Evolutionary conservation across 2,888 invertebrate species (phyloP), one percentile per base, ranked within the genome.

Genomic region (Odontocolon sp.): DNA sequence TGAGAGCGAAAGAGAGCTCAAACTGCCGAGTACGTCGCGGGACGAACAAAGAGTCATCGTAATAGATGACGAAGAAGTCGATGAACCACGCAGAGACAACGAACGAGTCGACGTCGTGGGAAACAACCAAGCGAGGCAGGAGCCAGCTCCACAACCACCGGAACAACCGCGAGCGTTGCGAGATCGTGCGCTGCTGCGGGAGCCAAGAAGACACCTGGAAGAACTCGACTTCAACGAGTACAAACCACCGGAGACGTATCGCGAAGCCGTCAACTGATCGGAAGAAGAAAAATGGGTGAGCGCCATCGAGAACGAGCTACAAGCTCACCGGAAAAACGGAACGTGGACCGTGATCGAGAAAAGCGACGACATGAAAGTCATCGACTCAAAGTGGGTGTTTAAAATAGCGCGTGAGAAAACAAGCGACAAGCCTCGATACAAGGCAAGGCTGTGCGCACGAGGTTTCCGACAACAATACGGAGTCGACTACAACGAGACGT

Each of bases 361-460:
- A 26, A 63, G 18, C 9, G 21, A n/a, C 2, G 40, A 63, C 8
- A 50, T 42, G 42, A 68, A 63, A 36, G 2, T 70, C 9, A 63
- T 70, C 9, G 70, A 70, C 5, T 78, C 75, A 1, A 74, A 45
- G 54, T 82, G 82, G 82, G 79, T 80, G 1, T 81, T 80, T 21
- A 82, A 78, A 45, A 72, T 28, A 26, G 77, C 79, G 40, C 70
- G 33, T 0, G 71, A n/a, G 77, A 67, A 18, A 54, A 26, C 11
- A 26, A 72, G 18, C 45, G 59, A 3, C 8, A 5, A 31, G 31
- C 56, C 0, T 28, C 47, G 69, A 31, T 78, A 70, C 45, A 82
- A 80, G 50, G 78, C 79, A 9, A 26, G 79, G 28, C 36, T 82
- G 11, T 80, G 80, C 4, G 52, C 54, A 6, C 68, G 80, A 61